These are phyloP conservation scores for Limosa lapponica DNA, from an alignment of 2,797 vertebrate genomes.

Conservation along the genomic window DNA sequence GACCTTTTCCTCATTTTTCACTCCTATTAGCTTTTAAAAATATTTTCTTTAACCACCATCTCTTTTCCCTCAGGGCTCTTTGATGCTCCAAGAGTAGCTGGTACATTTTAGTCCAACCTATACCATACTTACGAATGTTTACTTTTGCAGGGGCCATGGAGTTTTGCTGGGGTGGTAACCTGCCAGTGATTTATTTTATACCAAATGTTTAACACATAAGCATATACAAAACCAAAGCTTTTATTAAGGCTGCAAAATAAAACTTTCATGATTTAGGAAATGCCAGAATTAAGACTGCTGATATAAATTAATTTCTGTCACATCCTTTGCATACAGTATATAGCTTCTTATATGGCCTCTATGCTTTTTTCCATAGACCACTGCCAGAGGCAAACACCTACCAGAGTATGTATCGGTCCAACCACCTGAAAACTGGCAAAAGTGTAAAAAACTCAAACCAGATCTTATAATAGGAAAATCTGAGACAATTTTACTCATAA, in stretches of 20 bases:
- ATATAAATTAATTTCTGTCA: background rate
- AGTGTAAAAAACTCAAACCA: background rate
- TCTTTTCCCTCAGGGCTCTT: background rate
- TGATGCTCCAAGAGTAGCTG: background rate
- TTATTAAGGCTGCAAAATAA: slow-evolving; percentile 1
- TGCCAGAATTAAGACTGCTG: background rate
- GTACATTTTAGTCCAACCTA: background rate
- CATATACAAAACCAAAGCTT: background rate
- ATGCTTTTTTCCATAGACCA: background rate
- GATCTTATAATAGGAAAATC: background rate
- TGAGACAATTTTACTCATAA: background rate
- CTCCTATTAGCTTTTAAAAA: background rate
- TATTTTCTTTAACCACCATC: background rate
- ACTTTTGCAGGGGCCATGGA: background rate
- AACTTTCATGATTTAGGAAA: background rate
- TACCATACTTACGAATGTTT: background rate
- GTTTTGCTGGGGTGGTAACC: background rate
- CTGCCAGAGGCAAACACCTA: background rate
- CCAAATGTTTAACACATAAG: background rate
- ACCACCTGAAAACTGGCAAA: background rate
- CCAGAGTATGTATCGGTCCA: background rate
- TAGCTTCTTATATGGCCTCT: background rate
- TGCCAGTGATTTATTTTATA: background rate
- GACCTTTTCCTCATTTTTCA: background rate
- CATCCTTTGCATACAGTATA: background rate